Percentiles rank a stretch among this genome's conserved stretches.
Evolutionary conservation across 2,888 invertebrate genomes (phyloP).

Genomic region (Drosophila anomelani): DNA sequence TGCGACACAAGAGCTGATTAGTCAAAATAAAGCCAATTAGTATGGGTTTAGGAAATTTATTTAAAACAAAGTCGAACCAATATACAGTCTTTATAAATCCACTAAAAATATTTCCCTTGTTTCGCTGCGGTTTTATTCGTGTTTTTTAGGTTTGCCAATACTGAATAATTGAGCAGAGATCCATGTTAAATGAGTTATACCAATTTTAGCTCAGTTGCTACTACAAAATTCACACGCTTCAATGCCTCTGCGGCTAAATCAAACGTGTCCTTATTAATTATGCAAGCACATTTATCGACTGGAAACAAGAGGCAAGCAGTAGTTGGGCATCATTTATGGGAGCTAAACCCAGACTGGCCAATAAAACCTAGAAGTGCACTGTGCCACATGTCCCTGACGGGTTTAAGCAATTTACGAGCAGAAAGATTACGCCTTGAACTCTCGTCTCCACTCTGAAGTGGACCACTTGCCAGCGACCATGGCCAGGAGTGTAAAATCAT

Average conservation of each 20-base stretch:
- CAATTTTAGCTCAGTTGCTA: slow-evolving; percentile 6
- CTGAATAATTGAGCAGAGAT: slow-evolving; percentile 25
- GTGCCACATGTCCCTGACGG: slow-evolving; percentile 35
- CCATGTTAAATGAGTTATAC: slow-evolving; percentile 17
- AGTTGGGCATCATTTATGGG: slow-evolving; percentile 1
- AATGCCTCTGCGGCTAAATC: slow-evolving; percentile 21
- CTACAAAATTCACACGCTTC: slow-evolving; percentile 19
- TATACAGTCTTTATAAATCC: neutral
- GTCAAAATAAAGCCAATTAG: neutral
- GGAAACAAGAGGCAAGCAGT: slow-evolving; percentile 6
- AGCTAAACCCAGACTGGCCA: slow-evolving; percentile 4
- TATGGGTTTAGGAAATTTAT: neutral
- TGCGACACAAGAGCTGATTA: neutral
- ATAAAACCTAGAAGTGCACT: slow-evolving; percentile 12
- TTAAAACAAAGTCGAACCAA: neutral
- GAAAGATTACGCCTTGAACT: slow-evolving; percentile 41
- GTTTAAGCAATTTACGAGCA: slow-evolving; percentile 45
- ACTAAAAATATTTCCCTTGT: neutral
- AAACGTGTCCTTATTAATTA: slow-evolving; percentile 32
- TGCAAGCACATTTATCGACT: slow-evolving; percentile 29
- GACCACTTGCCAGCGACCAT: slow-evolving; percentile 41
- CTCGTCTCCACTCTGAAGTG: slow-evolving; percentile 11
- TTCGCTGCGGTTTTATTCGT: slow-evolving; percentile 18
- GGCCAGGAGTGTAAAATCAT: slow-evolving; percentile 50
- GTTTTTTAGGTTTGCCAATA: neutral